Percentiles rank a stretch among this genome's conserved stretches.
Conservation (phyloP, 2,113 vertebrate genomes). For the Pitta sordida region DNA sequence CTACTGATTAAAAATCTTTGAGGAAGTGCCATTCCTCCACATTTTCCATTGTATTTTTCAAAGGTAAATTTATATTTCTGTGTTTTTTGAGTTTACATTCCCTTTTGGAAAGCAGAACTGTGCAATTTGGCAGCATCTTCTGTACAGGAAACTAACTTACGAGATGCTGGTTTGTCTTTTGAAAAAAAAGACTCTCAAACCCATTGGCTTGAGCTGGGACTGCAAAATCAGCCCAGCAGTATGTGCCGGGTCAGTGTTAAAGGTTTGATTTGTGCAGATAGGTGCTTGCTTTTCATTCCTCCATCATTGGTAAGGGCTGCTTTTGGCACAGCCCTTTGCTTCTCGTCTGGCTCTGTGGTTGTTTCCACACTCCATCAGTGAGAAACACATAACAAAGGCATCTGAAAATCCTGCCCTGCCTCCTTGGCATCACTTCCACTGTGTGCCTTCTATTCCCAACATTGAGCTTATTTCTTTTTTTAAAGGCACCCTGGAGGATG, state of each 20-base stretch:
- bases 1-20: conserved; percentile 31
- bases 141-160: conserved; percentile 24
- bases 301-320: background rate
- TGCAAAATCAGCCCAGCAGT: background rate
- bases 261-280: background rate
- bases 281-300: background rate
- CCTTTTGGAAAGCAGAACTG: background rate
- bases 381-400: background rate
- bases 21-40: background rate
- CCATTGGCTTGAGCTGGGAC: background rate
- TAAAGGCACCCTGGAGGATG: background rate
- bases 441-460: background rate
- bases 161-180: conserved; percentile 51
- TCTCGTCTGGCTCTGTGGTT: background rate
- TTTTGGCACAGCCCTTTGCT: background rate
- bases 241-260: background rate
- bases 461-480: background rate
- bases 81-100: background rate
- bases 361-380: background rate
- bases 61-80: background rate
- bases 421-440: background rate
- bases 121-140: background rate
- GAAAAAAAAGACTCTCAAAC: background rate
- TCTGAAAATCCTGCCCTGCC: background rate
- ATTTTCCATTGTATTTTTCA: background rate